phyloP scores from a whole-genome alignment of 2,888 invertebrate species.

The Nezara viridula region DNA sequence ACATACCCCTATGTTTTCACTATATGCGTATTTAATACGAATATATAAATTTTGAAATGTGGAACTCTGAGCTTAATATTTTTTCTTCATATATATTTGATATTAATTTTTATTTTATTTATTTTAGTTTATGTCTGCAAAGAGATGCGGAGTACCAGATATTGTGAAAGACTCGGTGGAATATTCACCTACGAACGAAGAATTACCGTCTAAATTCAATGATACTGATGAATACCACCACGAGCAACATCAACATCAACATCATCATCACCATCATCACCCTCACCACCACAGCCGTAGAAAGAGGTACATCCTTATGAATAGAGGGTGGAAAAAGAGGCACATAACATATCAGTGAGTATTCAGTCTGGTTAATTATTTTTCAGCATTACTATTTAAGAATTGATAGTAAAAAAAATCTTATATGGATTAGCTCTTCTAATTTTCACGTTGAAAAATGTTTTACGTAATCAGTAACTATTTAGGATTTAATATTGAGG shows the following conservation, averaged over 20 bases:
- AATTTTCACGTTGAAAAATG: no score
- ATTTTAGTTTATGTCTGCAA: conserved; percentile 76
- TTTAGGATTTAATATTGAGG: no score
- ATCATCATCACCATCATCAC: conserved; percentile 57
- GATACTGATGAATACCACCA: conserved; percentile 59
- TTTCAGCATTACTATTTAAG: no score
- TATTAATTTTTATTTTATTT: conserved; percentile 51
- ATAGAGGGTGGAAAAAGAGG: conserved; percentile 78
- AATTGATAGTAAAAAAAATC: no score
- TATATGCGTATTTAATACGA: no score
- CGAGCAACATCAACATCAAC: conserved; percentile 47
- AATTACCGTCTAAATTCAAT: background rate
- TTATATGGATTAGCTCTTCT: no score
- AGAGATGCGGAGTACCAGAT: conserved; percentile 82
- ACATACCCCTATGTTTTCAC: no score
- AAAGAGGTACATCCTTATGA: conserved; percentile 75
- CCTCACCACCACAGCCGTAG: conserved; percentile 67
- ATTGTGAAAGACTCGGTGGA: conserved; percentile 68
- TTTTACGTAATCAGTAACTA: no score
- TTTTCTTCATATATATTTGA: no score
- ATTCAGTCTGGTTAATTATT: background rate
- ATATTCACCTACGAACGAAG: background rate
- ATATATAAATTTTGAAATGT: no score
- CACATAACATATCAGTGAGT: conserved; percentile 79
- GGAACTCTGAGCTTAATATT: no score